These are phyloP conservation scores for Bubo blakistoni DNA, from an alignment of 2,113 vertebrate genomes.

Conservation along the genomic window DNA sequence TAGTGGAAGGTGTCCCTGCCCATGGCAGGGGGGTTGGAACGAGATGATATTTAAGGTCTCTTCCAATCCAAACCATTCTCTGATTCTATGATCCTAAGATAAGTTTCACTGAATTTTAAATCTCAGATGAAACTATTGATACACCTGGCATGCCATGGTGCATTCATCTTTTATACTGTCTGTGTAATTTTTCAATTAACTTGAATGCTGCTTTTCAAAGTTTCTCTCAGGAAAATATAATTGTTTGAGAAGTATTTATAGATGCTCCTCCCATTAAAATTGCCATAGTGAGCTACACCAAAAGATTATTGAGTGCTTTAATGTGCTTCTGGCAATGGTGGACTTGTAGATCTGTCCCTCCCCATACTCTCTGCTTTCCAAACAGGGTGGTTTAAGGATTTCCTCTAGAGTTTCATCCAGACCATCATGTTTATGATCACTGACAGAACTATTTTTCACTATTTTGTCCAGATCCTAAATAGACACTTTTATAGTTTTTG, in stretches of 20 bases:
- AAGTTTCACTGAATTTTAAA: not conserved
- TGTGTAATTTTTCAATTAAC: not conserved
- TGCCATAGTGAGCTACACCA: not conserved
- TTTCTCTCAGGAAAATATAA: not conserved
- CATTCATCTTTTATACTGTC: not conserved
- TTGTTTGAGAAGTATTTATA: not conserved
- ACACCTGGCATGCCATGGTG: not conserved
- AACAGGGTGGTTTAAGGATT: not conserved
- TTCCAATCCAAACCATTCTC: too few species aligned
- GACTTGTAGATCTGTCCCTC: not conserved
- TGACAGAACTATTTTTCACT: not conserved
- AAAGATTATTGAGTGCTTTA: not conserved
- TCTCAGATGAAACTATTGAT: not conserved
- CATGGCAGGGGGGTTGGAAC: too few species aligned
- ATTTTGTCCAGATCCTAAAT: not conserved
- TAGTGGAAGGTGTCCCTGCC: too few species aligned
- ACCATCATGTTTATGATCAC: not conserved
- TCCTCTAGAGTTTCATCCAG: not conserved
- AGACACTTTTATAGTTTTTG: not conserved
- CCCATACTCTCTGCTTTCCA: not conserved
- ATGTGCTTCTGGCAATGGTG: not conserved
- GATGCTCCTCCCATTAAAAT: not conserved
- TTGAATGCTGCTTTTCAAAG: not conserved
- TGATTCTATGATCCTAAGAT: too few species aligned
- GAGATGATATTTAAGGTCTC: too few species aligned